Percentiles rank a stretch among this genome's conserved stretches.
Evolutionary conservation across 2,888 invertebrate genomes (phyloP).

Genomic region (Leptopilina drosophilae): DNA sequence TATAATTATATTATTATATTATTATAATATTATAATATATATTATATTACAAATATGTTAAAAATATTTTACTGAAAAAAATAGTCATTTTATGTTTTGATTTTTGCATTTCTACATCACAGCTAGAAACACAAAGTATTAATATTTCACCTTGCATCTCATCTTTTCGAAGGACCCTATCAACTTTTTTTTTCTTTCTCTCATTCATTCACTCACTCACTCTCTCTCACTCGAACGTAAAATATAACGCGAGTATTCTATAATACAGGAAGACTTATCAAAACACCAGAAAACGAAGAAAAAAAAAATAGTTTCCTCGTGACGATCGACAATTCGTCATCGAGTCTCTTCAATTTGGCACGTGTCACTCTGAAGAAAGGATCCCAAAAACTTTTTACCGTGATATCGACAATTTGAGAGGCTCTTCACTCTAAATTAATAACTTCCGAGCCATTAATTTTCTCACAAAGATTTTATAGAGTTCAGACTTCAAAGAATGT

Average conservation of each 20-base stretch:
- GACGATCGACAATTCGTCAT: constrained; percentile 21
- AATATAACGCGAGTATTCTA: constrained; percentile 41
- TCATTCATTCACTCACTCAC: too few species aligned
- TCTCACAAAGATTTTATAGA: constrained; percentile 23
- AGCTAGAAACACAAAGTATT: constrained; percentile 10
- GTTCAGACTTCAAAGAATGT: constrained; percentile 14
- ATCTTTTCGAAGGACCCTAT: constrained; percentile 39
- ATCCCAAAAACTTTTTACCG: constrained; percentile 28
- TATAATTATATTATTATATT: not conserved
- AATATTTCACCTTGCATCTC: constrained; percentile 33
- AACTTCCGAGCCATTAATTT: constrained; percentile 27
- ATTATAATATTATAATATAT: too few species aligned
- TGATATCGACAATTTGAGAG: constrained; percentile 29
- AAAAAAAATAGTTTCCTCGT: not conserved
- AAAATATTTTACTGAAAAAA: not conserved
- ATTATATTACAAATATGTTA: too few species aligned
- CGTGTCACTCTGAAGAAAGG: constrained; percentile 41
- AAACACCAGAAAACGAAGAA: constrained; percentile 44
- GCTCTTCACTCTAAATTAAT: constrained; percentile 27
- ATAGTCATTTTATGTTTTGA: constrained; percentile 10
- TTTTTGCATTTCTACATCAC: constrained; percentile 29
- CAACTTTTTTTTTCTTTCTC: not conserved
- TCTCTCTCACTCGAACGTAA: not conserved
- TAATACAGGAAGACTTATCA: constrained; percentile 56
- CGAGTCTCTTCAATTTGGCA: constrained; percentile 37